These are phyloP conservation scores for Harpagifer antarcticus DNA, from an alignment of 2,797 vertebrate species.

Conservation along the genomic window DNA sequence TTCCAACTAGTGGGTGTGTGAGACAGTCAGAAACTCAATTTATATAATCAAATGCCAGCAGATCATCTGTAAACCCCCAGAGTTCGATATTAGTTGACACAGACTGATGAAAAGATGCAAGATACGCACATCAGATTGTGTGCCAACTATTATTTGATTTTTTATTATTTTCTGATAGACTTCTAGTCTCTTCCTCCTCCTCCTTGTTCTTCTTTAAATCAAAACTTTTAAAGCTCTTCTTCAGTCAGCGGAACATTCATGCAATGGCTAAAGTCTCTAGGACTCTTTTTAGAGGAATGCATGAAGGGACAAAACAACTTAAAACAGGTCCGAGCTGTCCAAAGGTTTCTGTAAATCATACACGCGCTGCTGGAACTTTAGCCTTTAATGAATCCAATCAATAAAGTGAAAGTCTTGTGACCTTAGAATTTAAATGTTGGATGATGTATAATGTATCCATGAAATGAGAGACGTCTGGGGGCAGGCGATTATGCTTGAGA, in stretches of 20 bases:
- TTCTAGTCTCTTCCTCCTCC: neutral
- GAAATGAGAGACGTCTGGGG: conserved; percentile 77
- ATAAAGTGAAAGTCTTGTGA: conserved; percentile 46
- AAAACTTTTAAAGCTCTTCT: conserved; percentile 21
- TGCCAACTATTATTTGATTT: conserved; percentile 23
- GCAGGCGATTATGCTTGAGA: conserved; percentile 74
- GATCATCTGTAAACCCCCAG: conserved; percentile 11
- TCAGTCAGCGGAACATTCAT: conserved; percentile 1
- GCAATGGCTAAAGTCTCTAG: neutral
- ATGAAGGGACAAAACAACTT: conserved; percentile 1
- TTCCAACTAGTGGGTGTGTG: conserved; percentile 42
- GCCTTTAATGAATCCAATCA: conserved; percentile 45
- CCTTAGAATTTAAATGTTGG: conserved; percentile 63
- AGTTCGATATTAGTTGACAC: conserved; percentile 54
- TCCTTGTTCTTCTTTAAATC: conserved; percentile 4
- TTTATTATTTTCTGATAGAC: conserved; percentile 35
- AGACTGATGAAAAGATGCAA: conserved; percentile 48
- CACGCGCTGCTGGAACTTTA: conserved; percentile 16
- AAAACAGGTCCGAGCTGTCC: conserved; percentile 15
- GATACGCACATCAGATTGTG: conserved; percentile 43
- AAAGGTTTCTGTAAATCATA: conserved; percentile 19
- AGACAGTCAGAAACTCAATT: conserved; percentile 41
- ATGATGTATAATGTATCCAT: conserved; percentile 72
- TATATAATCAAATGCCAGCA: conserved; percentile 61
- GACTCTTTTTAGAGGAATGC: neutral